Conservation (phyloP, 2,113 vertebrate species). For the Corythornis vintsioides region DNA sequence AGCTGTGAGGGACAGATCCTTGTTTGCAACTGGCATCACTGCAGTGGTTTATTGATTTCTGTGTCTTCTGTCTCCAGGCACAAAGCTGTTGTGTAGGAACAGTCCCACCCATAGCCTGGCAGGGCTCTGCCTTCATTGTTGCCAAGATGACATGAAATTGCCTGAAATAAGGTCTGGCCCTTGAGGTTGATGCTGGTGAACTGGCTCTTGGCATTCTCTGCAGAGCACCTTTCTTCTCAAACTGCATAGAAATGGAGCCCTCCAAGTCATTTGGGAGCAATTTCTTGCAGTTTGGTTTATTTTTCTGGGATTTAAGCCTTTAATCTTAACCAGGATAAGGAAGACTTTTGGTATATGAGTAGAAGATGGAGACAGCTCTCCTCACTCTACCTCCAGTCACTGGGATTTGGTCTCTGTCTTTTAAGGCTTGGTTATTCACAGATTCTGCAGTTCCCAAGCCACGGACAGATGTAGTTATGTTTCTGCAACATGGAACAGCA, state of each 20-base stretch:
- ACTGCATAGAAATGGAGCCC: background rate
- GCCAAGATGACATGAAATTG: background rate
- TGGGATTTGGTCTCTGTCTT: background rate
- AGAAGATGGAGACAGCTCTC: background rate
- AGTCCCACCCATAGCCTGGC: background rate
- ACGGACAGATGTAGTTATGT: background rate
- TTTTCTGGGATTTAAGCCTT: background rate
- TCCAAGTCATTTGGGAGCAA: background rate
- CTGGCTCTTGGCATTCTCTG: background rate
- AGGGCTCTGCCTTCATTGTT: background rate
- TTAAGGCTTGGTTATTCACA: background rate
- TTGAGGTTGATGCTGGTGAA: background rate
- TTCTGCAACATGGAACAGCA: background rate
- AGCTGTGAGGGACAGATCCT: background rate
- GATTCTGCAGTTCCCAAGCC: background rate
- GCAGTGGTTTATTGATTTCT: background rate
- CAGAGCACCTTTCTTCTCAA: background rate
- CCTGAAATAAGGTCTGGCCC: background rate
- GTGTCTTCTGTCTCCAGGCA: background rate
- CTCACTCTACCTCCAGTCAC: background rate
- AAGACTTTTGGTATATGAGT: background rate
- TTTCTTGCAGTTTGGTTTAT: background rate
- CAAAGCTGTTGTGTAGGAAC: background rate
- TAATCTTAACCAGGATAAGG: background rate
- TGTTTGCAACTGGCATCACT: background rate